Evolutionary conservation across 2,888 invertebrate genomes (phyloP).

Genomic region (Patella pellucida): DNA sequence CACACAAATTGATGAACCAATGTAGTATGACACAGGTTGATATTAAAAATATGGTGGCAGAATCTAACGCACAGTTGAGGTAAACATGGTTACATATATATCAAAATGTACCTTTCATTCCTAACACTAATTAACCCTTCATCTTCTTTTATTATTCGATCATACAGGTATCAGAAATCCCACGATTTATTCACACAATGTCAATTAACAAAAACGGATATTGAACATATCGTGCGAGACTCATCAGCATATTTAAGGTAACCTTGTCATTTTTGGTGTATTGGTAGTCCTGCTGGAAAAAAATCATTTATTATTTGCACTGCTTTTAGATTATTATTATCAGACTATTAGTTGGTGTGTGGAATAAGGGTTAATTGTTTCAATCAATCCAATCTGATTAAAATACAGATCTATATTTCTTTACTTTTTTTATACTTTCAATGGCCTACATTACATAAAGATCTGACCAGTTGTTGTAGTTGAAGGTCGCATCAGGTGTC

Average conservation of each 20-base stretch:
- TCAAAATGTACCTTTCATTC: too few relatives aligned
- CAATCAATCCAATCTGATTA: too few relatives aligned
- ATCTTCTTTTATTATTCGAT: background rate
- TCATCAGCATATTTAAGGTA: slow-evolving; percentile 16
- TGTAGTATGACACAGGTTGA: slow-evolving; percentile 61
- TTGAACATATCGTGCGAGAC: slow-evolving; percentile 5
- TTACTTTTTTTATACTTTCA: too few relatives aligned
- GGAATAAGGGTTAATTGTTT: too few relatives aligned
- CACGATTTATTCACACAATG: slow-evolving; percentile 2
- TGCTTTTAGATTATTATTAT: too few relatives aligned
- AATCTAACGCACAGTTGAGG: slow-evolving; percentile 65
- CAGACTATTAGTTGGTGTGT: too few relatives aligned
- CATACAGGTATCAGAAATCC: slow-evolving; percentile 2
- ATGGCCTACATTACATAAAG: too few relatives aligned
- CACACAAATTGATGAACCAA: slow-evolving; percentile 68
- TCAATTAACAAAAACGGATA: background rate
- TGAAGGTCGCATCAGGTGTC: too few relatives aligned
- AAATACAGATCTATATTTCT: too few relatives aligned
- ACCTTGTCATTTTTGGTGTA: background rate
- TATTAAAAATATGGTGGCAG: slow-evolving; percentile 66
- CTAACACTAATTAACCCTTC: background rate
- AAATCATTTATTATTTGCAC: too few relatives aligned
- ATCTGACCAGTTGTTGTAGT: too few relatives aligned
- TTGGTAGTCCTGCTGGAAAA: too few relatives aligned
- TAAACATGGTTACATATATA: slow-evolving; percentile 27